phyloP scores from a whole-genome alignment of 92 coral and sea anemone species.

The Epizoanthus scotinus region DNA sequence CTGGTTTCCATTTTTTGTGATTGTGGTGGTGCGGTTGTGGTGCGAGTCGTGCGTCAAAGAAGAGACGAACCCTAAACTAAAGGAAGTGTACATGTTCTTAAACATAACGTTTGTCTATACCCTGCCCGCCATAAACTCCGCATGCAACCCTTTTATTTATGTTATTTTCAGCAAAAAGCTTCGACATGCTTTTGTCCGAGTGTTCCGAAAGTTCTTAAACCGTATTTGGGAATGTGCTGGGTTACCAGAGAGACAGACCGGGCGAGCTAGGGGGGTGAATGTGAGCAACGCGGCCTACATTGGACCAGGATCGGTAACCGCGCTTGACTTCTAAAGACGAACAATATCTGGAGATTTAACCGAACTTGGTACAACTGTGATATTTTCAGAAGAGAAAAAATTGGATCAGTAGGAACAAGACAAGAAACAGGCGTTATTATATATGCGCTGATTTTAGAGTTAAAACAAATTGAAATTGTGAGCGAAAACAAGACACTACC shows the following conservation, averaged over 20 bases:
- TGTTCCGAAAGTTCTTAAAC: conserved; percentile 47
- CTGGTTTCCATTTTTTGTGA: conserved; percentile 76
- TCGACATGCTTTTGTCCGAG: conserved; percentile 70
- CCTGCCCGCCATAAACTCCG: conserved; percentile 88
- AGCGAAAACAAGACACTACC: no score
- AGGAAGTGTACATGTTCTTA: conserved; percentile 59
- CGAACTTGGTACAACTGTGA: no score
- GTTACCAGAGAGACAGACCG: conserved; percentile 16
- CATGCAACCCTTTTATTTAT: conserved; percentile 90
- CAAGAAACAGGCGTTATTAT: no score
- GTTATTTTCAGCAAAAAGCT: conserved; percentile 83
- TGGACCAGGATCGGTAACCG: conserved; percentile 35
- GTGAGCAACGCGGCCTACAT: conserved; percentile 5
- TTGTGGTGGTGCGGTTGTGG: conserved; percentile 59
- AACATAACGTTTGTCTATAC: conserved; percentile 88
- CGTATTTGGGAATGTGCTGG: conserved; percentile 30
- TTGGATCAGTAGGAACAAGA: no score
- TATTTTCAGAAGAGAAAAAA: no score
- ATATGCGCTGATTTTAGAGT: no score
- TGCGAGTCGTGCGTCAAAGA: conserved; percentile 62
- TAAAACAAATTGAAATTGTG: no score
- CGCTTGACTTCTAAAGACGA: conserved; percentile 10
- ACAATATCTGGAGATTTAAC: background rate
- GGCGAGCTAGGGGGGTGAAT: conserved; percentile 12
- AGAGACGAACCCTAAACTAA: conserved; percentile 42